Base-by-base conservation (phyloP, 2,113 vertebrate genomes). In the Pseudonaja textilis region DNA sequence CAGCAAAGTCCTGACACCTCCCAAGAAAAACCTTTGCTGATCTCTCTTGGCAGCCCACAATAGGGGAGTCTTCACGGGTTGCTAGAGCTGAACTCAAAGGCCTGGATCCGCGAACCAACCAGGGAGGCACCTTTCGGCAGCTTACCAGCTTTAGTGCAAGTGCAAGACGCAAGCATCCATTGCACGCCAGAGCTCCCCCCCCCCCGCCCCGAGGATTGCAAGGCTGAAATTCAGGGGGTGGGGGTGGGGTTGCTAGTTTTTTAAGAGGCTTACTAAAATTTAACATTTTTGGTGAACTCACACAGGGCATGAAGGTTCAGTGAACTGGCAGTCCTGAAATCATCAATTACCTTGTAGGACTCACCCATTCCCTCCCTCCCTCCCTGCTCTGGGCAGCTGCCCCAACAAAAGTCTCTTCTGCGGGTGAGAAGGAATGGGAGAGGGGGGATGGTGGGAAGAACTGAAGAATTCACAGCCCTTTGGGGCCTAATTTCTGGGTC, bases 31-130 rank as follows among this genome's bases (percentile, higher is more conserved):
- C 34, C 6, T 81, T 81, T 8, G 34, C 18, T 81, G 74, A 22
- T 22, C 74, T 22, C 74, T 42, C 22, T 9, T 3, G 7, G 16
- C 74, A 39, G 3, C 34, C 74, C 74, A 22, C 2, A 3, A 9
- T 39, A 42, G 34, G 5, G 0, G 34, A 39, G 18, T 3, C 74
- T 42, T 81, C 74, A 9, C 42, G 18, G 74, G 74, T 22, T 20
- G 34, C 18, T 42, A 42, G 74, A 81, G 18, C 74, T 42, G 18
- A 81, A 42, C 18, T 22, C 74, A 42, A 26, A 69, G 34, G 74
- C 74, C 74, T 2, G 2, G 7, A 22, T 3, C 34, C 3, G 0
- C 9, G 1, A 81, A 1, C 69, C 6, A 3, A 6, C 69, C 34
- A 69, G n/a, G 69, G 34, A 34, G 5, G 69, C 3, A 2, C 3